Evolutionary conservation across 2,113 vertebrate species (phyloP).

Genomic region (Cyphomyrus plagiostoma): DNA sequence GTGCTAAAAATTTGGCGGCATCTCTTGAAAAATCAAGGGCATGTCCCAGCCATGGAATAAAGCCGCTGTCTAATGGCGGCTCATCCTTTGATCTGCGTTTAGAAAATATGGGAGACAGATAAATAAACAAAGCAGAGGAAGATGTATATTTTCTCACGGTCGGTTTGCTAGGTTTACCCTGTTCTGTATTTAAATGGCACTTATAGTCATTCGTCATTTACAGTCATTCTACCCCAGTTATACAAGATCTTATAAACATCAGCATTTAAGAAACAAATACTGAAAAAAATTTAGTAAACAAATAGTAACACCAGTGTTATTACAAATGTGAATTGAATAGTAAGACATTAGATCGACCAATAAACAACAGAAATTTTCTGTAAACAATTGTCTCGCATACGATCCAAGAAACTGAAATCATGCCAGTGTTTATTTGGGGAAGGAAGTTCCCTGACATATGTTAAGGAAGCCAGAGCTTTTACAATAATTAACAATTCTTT

Average conservation of each 20-base stretch:
- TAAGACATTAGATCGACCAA: background rate
- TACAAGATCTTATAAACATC: background rate
- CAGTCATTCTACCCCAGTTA: background rate
- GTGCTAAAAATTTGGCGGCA: slow-evolving; percentile 63
- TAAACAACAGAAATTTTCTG: background rate
- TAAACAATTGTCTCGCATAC: background rate
- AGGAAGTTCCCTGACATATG: background rate
- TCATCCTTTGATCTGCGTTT: slow-evolving; percentile 60
- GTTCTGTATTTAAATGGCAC: background rate
- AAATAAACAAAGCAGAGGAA: background rate
- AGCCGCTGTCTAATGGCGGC: slow-evolving; percentile 74
- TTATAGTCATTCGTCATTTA: background rate
- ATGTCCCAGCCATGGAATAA: slow-evolving; percentile 76
- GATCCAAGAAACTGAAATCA: background rate
- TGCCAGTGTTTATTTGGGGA: background rate
- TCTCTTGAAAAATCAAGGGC: slow-evolving; percentile 75
- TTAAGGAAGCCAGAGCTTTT: background rate
- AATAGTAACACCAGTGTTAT: background rate
- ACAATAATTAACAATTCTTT: background rate
- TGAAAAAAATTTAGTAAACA: background rate
- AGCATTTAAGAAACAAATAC: background rate
- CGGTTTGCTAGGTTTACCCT: background rate
- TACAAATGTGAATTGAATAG: background rate
- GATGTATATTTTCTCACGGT: background rate
- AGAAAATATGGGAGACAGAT: background rate